Evolutionary conservation across 2,113 vertebrate species (phyloP), one percentile per base, ranked within the genome.

Genomic region (Sceloporus undulatus): DNA sequence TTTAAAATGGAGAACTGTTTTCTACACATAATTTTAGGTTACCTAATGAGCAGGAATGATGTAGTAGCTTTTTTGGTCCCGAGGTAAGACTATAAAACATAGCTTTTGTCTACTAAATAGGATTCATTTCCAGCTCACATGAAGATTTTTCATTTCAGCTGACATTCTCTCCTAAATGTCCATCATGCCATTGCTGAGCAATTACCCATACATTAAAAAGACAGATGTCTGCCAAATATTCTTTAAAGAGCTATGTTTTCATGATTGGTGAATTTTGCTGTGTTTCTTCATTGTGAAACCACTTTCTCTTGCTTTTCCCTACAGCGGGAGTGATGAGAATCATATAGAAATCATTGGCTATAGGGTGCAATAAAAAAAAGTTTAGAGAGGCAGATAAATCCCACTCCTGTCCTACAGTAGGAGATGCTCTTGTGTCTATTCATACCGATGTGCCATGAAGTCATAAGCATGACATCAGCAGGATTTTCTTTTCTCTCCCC

Each of bases 161-260:
- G 82, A 90, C 86, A 84, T 89, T 88, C 87, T 94, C 87, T 92
- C 91, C 93, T 90, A 94, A 95, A 89, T 94, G 96, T 94, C 94
- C 94, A 96, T 95, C 88, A 92, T 94, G 95, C 95, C 95, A 97
- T 86, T 91, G 85, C 74, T 95, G 92, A 95, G 94, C 95, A 96
- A 90, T 96, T 96, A 94, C 94, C 96, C 89, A 95, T 95, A 94
- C 91, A 91, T 91, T 89, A 92, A 95, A 93, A 95, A 94, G 85
- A 90, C 75, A 74, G 85, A 62, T 82, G 88, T 79, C 92, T 94
- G 85, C 80, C 27, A 85, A 88, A 65, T 92, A 38, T 93, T 93
- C 87, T 90, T 94, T 91, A 90, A 95, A 92, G 78, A 84, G 88
- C 95, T 93, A 94, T 92, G 95, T 87, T 89, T 94, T 84, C 82